A percentile compares a stretch with the other conserved stretches of the same genome.
Evolutionary conservation across 2,888 invertebrate genomes (phyloP).

Genomic region (Belgica antarctica): DNA sequence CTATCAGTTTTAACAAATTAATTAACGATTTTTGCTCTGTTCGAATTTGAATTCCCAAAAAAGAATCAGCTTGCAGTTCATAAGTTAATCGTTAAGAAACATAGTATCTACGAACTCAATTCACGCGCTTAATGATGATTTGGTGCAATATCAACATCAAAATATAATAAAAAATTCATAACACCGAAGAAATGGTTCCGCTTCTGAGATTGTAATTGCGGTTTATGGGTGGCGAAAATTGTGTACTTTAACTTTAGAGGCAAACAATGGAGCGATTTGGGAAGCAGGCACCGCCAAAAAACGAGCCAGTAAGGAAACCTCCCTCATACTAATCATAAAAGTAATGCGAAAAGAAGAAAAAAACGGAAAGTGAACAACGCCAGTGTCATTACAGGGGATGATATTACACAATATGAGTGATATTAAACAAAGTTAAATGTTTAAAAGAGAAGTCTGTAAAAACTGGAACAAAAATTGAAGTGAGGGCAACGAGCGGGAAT

Average conservation of each 20-base stretch:
- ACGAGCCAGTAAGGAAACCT: background rate
- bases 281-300: background rate
- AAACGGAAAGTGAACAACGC: constrained; percentile 18
- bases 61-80: too few relatives aligned
- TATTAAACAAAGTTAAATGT: constrained; percentile 36
- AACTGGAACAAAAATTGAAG: background rate
- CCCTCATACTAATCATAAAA: constrained; percentile 25
- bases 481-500: constrained; percentile 17
- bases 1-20: too few relatives aligned
- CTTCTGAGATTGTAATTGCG: constrained; percentile 22
- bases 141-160: background rate
- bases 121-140: background rate
- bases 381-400: constrained; percentile 39
- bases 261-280: constrained; percentile 18
- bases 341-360: constrained; percentile 8
- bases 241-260: constrained; percentile 1
- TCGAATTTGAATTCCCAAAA: too few relatives aligned
- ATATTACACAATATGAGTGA: constrained; percentile 41
- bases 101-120: background rate
- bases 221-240: constrained; percentile 13
- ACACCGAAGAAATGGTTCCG: constrained; percentile 13
- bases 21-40: too few relatives aligned
- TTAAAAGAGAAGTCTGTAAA: constrained; percentile 37
- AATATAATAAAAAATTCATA: constrained; percentile 20
- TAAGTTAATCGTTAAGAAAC: too few relatives aligned